Evolutionary conservation across 2,888 invertebrate species (phyloP), one percentile per base, ranked within the genome.

Genomic region (Xanthorhoe designata): DNA sequence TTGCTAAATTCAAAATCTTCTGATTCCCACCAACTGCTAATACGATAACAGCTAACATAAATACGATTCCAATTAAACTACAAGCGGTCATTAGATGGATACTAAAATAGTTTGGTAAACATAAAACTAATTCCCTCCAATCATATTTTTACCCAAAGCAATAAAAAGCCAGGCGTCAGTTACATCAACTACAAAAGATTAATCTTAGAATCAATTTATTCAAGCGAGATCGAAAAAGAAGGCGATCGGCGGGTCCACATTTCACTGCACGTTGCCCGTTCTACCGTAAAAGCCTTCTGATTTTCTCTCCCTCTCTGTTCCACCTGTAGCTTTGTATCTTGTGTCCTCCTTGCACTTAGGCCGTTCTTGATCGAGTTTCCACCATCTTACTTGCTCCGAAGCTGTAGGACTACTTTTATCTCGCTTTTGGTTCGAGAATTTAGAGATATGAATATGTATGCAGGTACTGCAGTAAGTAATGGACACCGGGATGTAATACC

Each of bases 271-370:
- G 90, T 85, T 90, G 91, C 86, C 90, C 88, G 86, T 83, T 93
- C 93, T 91, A 92, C 93, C 92, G 92, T 92, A 92, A 93, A 91
- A 93, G 92, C 93, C 92, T 91, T 91, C 92, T 87, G 90, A 88
- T 89, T 87, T 80, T 77, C 77, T 80, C 69, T 83, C 86, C 77
- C 78, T 86, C 85, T 88, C 85, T 70, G 78, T 85, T 85, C 57
- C 79, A 78, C 81, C 52, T 75, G 50, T 42, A 66, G 64, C 66
- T 70, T 68, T 73, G 59, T 70, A 68, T 79, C 38, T 70, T 52
- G 73, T 66, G 42, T 89, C 87, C 81, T 85, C 71, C 79, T 91
- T 82, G 67, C 82, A 76, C 88, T 76, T 73, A 79, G 79, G 83
- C 82, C 79, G 84, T 80, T 87, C 82, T 81, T 89, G 92, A 91